Evolutionary conservation across 1,140 invertebrate species (phyloP).

Genomic region (Drosophila lowei): DNA sequence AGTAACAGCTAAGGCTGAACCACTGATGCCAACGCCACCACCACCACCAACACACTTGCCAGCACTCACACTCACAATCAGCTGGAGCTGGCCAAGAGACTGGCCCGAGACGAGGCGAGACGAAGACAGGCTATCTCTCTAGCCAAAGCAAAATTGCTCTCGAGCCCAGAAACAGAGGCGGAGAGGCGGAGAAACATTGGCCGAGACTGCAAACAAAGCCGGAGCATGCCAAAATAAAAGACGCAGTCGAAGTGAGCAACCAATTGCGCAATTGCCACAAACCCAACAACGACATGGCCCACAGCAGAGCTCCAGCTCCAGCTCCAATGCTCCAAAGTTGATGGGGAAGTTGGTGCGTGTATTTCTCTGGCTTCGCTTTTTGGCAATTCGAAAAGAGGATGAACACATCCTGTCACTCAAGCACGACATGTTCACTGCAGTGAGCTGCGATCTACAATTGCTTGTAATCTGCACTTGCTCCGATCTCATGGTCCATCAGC

Average conservation of each 20-base stretch:
- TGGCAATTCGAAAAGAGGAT: constrained; percentile 6
- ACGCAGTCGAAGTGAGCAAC: constrained; percentile 57
- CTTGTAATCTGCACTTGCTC: too few species aligned
- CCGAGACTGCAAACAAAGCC: constrained; percentile 30
- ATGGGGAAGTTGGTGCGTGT: too few species aligned
- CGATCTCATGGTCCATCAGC: too few species aligned
- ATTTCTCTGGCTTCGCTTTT: constrained; percentile 11
- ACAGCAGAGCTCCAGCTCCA: not conserved
- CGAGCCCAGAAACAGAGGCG: constrained; percentile 22
- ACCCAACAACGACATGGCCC: not conserved
- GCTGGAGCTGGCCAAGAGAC: not conserved
- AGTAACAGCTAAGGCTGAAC: constrained; percentile 39
- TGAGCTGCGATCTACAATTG: too few species aligned
- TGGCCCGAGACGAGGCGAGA: constrained; percentile 13
- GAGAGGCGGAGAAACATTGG: constrained; percentile 15
- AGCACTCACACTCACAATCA: constrained; percentile 32
- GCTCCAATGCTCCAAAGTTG: constrained; percentile 11
- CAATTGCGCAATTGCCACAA: constrained; percentile 72
- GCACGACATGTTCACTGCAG: constrained; percentile 8
- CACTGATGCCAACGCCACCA: constrained; percentile 41
- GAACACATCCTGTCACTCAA: constrained; percentile 21
- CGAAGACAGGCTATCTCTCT: constrained; percentile 9
- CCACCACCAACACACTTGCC: constrained; percentile 33
- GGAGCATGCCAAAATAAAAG: constrained; percentile 53
- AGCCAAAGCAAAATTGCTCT: constrained; percentile 38